Conservation (phyloP, 2,797 vertebrate genomes). For the Paratrypauchen microcephalus region DNA sequence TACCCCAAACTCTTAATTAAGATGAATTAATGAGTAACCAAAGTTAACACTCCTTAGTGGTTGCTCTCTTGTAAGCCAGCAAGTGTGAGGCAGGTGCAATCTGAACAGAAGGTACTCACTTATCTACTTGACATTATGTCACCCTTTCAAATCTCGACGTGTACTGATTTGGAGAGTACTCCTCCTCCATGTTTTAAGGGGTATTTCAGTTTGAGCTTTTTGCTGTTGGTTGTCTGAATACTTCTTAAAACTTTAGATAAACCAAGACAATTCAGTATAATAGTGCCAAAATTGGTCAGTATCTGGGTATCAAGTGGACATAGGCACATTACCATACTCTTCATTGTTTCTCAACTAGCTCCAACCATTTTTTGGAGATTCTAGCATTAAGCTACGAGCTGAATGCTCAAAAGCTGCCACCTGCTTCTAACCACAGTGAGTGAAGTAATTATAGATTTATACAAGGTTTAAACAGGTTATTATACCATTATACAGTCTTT, state of each 20-base stretch:
- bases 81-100: neutral
- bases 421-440: neutral
- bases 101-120: too few relatives aligned
- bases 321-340: neutral
- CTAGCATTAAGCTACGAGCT: neutral
- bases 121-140: too few relatives aligned
- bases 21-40: conserved; percentile 25
- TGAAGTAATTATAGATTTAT: conserved; percentile 8
- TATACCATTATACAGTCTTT: neutral
- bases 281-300: too few relatives aligned
- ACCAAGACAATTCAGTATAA: too few relatives aligned
- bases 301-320: neutral
- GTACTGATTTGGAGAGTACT: neutral
- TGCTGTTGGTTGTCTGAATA: too few relatives aligned
- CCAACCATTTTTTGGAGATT: neutral
- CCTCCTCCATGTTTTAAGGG: neutral
- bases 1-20: conserved; percentile 18
- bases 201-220: neutral
- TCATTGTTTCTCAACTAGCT: neutral
- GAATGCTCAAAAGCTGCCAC: neutral
- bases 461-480: conserved; percentile 3
- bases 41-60: neutral
- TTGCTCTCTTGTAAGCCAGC: neutral
- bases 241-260: too few relatives aligned
- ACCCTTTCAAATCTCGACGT: too few relatives aligned